Evolutionary conservation across 1,140 invertebrate genomes (phyloP).

Genomic region (Drosophila prosaltans): DNA sequence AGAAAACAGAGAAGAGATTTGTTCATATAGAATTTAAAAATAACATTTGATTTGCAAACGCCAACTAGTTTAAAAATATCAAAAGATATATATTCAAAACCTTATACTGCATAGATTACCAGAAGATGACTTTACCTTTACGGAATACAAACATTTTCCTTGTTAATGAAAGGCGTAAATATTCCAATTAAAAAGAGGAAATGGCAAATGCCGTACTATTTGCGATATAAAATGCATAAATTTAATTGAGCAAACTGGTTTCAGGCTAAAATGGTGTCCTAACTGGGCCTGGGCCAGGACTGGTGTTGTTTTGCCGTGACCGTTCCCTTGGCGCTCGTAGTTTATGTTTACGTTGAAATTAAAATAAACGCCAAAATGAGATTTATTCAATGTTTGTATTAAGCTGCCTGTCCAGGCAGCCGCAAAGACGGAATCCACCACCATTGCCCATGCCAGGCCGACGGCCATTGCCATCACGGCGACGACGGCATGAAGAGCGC

Average conservation of each 20-base stretch:
- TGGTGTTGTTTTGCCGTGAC: conserved; percentile 1
- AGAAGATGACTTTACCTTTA: neutral
- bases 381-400: conserved; percentile 81
- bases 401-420: conserved; percentile 67
- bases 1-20: no score
- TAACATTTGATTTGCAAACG: no score
- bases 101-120: no score
- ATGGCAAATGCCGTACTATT: conserved; percentile 35
- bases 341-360: conserved; percentile 81
- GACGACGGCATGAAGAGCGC: conserved; percentile 39
- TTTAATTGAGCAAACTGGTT: conserved; percentile 37
- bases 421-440: conserved; percentile 55
- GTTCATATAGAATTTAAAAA: no score
- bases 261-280: neutral
- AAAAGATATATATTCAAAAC: no score
- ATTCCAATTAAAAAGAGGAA: conserved; percentile 40
- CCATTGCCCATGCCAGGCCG: conserved; percentile 16
- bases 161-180: conserved; percentile 17
- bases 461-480: conserved; percentile 8
- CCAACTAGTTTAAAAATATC: no score
- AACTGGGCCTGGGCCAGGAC: conserved; percentile 26
- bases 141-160: neutral
- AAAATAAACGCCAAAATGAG: conserved; percentile 78
- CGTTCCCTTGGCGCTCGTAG: conserved; percentile 67
- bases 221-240: conserved; percentile 43